A percentile compares a stretch with the other conserved stretches of the same genome.
Evolutionary conservation across 2,797 vertebrate species (phyloP).

Genomic region (Coranthus polyacanthus): DNA sequence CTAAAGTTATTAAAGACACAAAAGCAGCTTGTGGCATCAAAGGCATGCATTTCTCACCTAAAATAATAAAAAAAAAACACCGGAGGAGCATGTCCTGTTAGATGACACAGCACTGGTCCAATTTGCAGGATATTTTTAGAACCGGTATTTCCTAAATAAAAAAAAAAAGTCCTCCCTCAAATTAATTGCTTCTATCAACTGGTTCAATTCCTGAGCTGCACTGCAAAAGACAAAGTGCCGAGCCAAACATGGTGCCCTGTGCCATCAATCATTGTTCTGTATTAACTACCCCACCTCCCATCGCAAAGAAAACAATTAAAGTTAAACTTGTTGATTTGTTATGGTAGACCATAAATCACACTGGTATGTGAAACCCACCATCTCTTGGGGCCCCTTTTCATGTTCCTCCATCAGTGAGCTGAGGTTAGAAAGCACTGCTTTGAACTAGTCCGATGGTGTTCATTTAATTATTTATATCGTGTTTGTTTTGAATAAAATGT

Average conservation of each 20-base stretch:
- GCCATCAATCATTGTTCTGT: constrained; percentile 84
- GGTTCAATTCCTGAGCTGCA: constrained; percentile 80
- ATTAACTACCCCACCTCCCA: constrained; percentile 84
- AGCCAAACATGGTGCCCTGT: constrained; percentile 80
- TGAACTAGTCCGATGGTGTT: constrained; percentile 55
- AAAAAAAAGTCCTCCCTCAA: constrained; percentile 61
- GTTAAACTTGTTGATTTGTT: constrained; percentile 89
- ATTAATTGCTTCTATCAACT: constrained; percentile 86
- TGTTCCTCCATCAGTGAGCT: constrained; percentile 73
- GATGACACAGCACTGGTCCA: constrained; percentile 19
- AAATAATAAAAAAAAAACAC: not conserved
- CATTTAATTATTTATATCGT: constrained; percentile 57
- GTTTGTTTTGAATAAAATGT: constrained; percentile 60
- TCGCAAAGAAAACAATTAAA: constrained; percentile 89
- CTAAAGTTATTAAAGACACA: constrained; percentile 17
- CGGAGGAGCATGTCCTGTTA: not conserved
- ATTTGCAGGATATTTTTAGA: constrained; percentile 59
- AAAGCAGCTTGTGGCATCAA: not conserved
- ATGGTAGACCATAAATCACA: constrained; percentile 84
- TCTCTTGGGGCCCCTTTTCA: constrained; percentile 73
- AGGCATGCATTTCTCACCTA: not conserved
- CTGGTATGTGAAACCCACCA: constrained; percentile 76
- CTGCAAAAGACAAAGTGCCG: constrained; percentile 85
- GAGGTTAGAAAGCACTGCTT: constrained; percentile 70
- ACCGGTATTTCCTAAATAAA: constrained; percentile 66